Evolutionary conservation across 2,888 invertebrate genomes (phyloP).

Genomic region (Spicauda simplicius): DNA sequence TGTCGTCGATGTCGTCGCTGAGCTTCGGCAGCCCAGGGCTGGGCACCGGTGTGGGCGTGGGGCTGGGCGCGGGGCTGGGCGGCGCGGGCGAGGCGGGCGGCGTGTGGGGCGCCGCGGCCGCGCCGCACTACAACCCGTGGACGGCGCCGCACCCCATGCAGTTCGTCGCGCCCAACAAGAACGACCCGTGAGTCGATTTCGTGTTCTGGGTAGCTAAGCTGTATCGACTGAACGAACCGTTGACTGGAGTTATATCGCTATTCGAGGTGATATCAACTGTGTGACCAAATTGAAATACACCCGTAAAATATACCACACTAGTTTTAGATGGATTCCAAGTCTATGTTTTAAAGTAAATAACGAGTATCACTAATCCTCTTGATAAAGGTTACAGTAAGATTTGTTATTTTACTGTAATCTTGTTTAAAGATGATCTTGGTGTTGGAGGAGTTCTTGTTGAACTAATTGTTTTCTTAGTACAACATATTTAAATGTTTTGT

Average conservation of each 20-base stretch:
- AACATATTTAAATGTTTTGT: too few species aligned
- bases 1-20: constrained; percentile 60
- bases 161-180: constrained; percentile 61
- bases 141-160: constrained; percentile 71
- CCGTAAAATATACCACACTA: too few species aligned
- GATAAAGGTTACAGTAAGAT: too few species aligned
- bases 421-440: too few species aligned
- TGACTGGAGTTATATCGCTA: too few species aligned
- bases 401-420: too few species aligned
- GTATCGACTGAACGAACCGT: too few species aligned
- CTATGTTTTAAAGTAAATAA: neutral
- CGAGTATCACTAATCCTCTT: neutral
- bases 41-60: constrained; percentile 42
- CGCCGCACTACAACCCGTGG: constrained; percentile 73
- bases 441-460: too few species aligned
- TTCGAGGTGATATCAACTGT: too few species aligned
- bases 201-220: constrained; percentile 1
- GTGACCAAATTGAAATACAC: too few species aligned
- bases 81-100: constrained; percentile 21
- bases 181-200: constrained; percentile 43
- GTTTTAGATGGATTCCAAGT: too few species aligned
- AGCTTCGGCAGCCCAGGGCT: constrained; percentile 46
- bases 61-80: constrained; percentile 32
- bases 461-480: too few species aligned
- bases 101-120: constrained; percentile 39